Conservation (phyloP, 2,113 vertebrate genomes). For the Ochotona curzoniae region DNA sequence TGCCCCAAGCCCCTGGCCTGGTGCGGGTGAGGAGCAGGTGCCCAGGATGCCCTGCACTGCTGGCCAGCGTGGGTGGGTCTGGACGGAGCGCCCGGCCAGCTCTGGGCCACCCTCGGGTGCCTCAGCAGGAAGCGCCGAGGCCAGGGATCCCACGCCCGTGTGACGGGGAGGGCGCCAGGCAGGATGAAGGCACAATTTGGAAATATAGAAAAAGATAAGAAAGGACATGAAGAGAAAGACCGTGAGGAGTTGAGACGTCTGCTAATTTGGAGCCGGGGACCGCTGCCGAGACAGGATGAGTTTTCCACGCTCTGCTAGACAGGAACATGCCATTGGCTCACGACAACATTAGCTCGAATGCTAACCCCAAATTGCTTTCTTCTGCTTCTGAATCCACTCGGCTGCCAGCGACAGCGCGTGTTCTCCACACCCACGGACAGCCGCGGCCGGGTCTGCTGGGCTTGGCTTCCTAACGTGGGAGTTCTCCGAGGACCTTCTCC, state of each 20-base stretch:
- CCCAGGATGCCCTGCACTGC: too few relatives aligned
- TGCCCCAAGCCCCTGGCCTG: accelerated
- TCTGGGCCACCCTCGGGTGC: too few relatives aligned
- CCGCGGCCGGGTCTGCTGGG: too few relatives aligned
- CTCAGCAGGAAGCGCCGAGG: background rate
- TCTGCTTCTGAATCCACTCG: conserved; percentile 50
- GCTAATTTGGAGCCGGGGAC: background rate
- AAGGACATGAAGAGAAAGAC: conserved; percentile 34
- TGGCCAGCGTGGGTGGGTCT: too few relatives aligned
- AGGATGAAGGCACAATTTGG: conserved; percentile 30
- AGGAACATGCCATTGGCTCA: conserved; percentile 64
- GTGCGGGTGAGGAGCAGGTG: background rate
- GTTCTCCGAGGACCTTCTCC: too few relatives aligned
- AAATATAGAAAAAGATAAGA: conserved; percentile 67
- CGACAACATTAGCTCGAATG: background rate
- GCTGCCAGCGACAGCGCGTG: too few relatives aligned
- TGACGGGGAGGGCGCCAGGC: accelerated
- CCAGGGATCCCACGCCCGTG: accelerated
- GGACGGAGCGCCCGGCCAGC: background rate
- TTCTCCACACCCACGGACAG: too few relatives aligned
- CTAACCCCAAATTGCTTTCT: conserved; percentile 43
- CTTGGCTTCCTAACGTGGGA: too few relatives aligned
- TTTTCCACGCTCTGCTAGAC: conserved; percentile 66
- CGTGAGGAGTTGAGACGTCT: background rate
- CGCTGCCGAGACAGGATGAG: conserved; percentile 29